Evolutionary conservation across 1,140 invertebrate species (phyloP).

Genomic region (Helicoverpa armigera): DNA sequence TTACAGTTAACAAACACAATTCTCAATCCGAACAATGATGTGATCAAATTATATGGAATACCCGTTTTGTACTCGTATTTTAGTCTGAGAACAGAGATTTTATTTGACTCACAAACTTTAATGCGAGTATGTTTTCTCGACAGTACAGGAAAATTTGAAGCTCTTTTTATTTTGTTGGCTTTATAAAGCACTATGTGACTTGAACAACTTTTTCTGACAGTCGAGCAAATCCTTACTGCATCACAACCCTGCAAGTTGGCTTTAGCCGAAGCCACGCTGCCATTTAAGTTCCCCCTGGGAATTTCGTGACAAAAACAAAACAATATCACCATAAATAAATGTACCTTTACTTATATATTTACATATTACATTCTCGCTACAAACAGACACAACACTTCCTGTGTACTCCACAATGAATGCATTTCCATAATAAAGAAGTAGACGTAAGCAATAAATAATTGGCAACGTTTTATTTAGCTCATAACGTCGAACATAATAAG

Average conservation of each 20-base stretch:
- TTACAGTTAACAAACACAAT: too few relatives aligned
- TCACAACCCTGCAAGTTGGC: constrained; percentile 42
- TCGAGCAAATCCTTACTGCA: constrained; percentile 42
- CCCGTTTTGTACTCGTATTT: background rate
- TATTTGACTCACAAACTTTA: constrained; percentile 36
- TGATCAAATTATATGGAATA: background rate
- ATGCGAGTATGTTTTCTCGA: constrained; percentile 15
- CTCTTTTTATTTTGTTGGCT: constrained; percentile 24
- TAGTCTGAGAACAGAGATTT: constrained; percentile 4
- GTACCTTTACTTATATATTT: constrained; percentile 30
- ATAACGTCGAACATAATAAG: constrained; percentile 55
- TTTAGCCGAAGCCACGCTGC: constrained; percentile 27
- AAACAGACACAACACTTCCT: constrained; percentile 33
- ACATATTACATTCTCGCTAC: constrained; percentile 44
- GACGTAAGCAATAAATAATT: constrained; percentile 41
- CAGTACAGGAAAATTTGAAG: background rate
- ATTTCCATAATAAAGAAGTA: constrained; percentile 43
- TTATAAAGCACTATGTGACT: constrained; percentile 16
- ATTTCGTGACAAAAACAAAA: constrained; percentile 47
- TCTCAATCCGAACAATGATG: too few relatives aligned
- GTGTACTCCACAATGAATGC: constrained; percentile 44
- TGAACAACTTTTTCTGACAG: constrained; percentile 43
- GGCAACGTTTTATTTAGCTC: constrained; percentile 13
- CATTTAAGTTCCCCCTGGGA: constrained; percentile 31
- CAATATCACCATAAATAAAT: constrained; percentile 43